Conservation (phyloP, 2,113 vertebrate genomes). For the Microcebus jonahi region DNA sequence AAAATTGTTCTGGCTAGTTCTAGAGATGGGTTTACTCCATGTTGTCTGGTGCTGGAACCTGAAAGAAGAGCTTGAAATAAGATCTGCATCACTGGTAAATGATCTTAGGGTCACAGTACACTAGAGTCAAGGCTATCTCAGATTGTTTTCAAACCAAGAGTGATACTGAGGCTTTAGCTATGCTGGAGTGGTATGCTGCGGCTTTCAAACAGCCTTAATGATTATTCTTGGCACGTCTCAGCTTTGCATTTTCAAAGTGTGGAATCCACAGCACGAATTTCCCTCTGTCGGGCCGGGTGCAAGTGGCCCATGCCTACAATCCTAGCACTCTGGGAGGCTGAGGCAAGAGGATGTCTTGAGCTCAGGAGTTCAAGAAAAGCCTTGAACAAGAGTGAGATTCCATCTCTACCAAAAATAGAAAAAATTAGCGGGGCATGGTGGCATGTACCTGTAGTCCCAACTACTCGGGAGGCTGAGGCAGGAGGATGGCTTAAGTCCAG, state of each 20-base stretch:
- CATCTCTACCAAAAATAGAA: too few relatives aligned
- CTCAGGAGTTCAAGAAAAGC: too few relatives aligned
- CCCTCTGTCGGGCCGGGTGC: background rate
- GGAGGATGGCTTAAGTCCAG: too few relatives aligned
- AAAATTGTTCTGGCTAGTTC: background rate
- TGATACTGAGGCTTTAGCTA: background rate
- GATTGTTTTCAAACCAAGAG: background rate
- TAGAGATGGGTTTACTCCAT: background rate
- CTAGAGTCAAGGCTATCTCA: background rate
- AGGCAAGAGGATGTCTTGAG: too few relatives aligned
- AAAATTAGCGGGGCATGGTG: too few relatives aligned
- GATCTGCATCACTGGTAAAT: conserved; percentile 3
- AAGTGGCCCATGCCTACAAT: too few relatives aligned
- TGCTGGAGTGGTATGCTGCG: background rate
- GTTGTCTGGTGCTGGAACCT: background rate
- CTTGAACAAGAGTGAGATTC: too few relatives aligned
- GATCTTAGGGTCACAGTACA: background rate
- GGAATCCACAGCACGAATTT: background rate
- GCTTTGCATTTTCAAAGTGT: background rate
- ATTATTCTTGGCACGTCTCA: background rate
- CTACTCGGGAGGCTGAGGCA: too few relatives aligned
- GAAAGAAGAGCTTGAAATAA: conserved; percentile 49
- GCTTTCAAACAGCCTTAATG: background rate
- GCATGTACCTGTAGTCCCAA: too few relatives aligned
- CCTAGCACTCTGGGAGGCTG: too few relatives aligned